A percentile compares a stretch with the other conserved stretches of the same genome.
phyloP scores from a whole-genome alignment of 2,113 vertebrate species.

The Procapra przewalskii region DNA sequence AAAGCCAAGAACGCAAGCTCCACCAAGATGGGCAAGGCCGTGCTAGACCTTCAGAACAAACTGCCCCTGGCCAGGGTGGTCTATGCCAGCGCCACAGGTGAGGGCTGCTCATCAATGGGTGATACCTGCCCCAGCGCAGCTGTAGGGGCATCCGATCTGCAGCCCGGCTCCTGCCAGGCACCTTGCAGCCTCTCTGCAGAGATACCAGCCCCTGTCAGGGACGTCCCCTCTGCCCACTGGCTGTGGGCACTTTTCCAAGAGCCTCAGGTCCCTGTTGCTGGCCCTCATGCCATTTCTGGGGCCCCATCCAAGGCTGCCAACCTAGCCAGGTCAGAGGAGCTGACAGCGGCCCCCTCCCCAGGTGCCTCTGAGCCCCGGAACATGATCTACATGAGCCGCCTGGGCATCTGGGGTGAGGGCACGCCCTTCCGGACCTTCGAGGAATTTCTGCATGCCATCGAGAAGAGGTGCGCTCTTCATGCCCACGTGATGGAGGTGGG shows the following conservation, averaged over 20 bases:
- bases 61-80: constrained; percentile 94
- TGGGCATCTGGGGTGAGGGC: constrained; percentile 98
- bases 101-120: neutral
- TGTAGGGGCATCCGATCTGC: neutral
- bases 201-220: too few relatives aligned
- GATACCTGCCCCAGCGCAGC: neutral
- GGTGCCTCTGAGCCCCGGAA: constrained; percentile 99
- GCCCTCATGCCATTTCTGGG: neutral
- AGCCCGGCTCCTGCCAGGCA: neutral
- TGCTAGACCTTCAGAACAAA: constrained; percentile 96
- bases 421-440: constrained; percentile 95
- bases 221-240: neutral
- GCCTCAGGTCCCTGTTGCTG: neutral
- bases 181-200: neutral
- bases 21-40: constrained; percentile 98
- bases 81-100: constrained; percentile 98
- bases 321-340: neutral
- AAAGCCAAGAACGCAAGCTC: constrained; percentile 99
- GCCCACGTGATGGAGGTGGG: fast-evolving
- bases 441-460: constrained; percentile 95
- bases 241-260: neutral
- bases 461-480: constrained; percentile 89
- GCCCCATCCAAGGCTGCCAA: neutral
- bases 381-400: constrained; percentile 99
- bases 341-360: constrained; percentile 62